Evolutionary conservation across 2,797 vertebrate species (phyloP).

Genomic region (Natrix natrix): DNA sequence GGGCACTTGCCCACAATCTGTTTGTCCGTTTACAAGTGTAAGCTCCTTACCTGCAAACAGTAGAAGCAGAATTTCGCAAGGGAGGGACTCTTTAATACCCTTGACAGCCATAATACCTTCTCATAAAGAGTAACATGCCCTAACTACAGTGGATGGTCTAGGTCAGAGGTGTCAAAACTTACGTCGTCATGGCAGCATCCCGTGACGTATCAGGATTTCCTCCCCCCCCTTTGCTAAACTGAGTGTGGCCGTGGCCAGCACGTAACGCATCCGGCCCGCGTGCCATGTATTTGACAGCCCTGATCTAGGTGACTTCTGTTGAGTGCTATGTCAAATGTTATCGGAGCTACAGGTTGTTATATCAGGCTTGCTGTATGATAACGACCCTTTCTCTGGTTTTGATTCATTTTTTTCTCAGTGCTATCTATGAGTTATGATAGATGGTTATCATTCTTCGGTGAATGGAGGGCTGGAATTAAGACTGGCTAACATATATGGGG

Average conservation of each 20-base stretch:
- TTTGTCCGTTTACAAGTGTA: background rate
- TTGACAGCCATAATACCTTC: background rate
- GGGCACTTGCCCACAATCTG: background rate
- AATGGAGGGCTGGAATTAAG: background rate
- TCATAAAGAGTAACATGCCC: background rate
- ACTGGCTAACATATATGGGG: background rate
- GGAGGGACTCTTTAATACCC: background rate
- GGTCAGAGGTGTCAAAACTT: too few species aligned
- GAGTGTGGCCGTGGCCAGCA: too few species aligned
- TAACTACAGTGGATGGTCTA: background rate
- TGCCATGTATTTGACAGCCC: too few species aligned
- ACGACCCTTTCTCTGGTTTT: background rate
- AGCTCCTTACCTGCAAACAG: background rate
- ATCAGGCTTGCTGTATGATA: background rate
- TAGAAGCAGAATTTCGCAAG: background rate
- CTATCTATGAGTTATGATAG: background rate
- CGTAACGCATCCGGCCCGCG: rapidly evolving
- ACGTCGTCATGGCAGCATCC: too few species aligned
- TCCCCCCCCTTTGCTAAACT: too few species aligned
- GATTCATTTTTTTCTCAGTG: background rate
- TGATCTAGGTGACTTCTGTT: too few species aligned
- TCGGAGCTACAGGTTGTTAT: background rate
- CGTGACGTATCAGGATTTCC: too few species aligned
- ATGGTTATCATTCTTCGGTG: background rate
- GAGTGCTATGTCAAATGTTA: background rate